A percentile compares a stretch with the other conserved stretches of the same genome.
phyloP scores from a whole-genome alignment of 1,140 invertebrate genomes.

The Tachypleus tridentatus region DNA sequence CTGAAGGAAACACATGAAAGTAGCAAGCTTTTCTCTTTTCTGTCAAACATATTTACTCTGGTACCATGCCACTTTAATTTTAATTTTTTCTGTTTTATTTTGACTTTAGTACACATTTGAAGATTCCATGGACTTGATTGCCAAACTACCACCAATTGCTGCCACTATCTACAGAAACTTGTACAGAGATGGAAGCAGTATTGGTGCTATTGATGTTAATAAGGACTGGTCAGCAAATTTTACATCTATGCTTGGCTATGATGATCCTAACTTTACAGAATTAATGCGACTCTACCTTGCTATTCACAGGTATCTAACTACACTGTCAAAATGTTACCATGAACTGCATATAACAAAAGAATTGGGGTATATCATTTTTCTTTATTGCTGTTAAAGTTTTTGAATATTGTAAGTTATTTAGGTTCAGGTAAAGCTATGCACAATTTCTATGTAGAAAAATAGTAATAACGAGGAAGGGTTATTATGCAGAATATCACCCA shows the following conservation, averaged over 20 bases:
- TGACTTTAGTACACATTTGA: slow-evolving; percentile 37
- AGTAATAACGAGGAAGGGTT: too few relatives aligned
- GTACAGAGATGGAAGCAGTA: slow-evolving; percentile 41
- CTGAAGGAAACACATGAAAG: too few relatives aligned
- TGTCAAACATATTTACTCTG: too few relatives aligned
- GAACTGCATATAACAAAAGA: too few relatives aligned
- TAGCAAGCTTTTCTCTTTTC: too few relatives aligned
- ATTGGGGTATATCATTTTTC: too few relatives aligned
- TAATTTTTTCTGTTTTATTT: background rate
- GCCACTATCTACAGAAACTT: slow-evolving; percentile 48
- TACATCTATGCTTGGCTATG: slow-evolving; percentile 44
- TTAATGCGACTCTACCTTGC: slow-evolving; percentile 47
- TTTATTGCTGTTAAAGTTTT: too few relatives aligned
- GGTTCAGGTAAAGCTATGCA: too few relatives aligned
- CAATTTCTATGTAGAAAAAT: too few relatives aligned
- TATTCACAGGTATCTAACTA: slow-evolving; percentile 41
- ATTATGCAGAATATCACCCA: too few relatives aligned
- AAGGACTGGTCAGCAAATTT: slow-evolving; percentile 50
- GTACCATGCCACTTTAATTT: too few relatives aligned
- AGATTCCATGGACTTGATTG: slow-evolving; percentile 48
- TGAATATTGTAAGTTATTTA: too few relatives aligned
- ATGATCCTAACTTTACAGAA: slow-evolving; percentile 42
- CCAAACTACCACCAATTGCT: slow-evolving; percentile 47
- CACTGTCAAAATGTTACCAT: background rate
- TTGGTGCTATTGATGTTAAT: slow-evolving; percentile 42